Base-by-base conservation (phyloP, 2,888 invertebrate species). In the Taenaris catops region DNA sequence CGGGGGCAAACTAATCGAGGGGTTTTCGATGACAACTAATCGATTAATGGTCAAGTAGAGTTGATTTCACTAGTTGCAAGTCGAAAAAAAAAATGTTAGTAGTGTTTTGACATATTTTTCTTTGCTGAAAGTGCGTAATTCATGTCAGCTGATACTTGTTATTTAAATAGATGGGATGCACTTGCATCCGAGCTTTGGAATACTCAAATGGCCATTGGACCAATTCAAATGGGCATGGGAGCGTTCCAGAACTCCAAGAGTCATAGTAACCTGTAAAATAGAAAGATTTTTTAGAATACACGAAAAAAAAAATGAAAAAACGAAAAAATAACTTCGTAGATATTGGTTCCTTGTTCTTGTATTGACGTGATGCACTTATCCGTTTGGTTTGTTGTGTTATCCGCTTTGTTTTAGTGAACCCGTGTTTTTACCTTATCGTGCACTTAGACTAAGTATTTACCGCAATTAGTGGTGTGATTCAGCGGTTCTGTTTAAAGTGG, bases 21-120 rank as follows among this genome's bases (percentile, higher is more conserved):
- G 66, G 69, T 70, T 67, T 66, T 67, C 62, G 75, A 69, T 67
- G 71, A 74, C 71, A 67, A 69, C 68, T 73, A 73, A 76, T 76
- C 74, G 76, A 76, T 76, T 68, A 75, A 86, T 79, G 83, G 84
- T 83, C 78, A 73, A 78, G 87, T 87, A 83, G 87, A 87, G 87
- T 87, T 87, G 87, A 87, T 86, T 87, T 84, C 78, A 80, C 81
- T 87, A 87, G 87, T 87, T 80, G 87, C 87, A 83, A 76, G 83
- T 80, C 76, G 83, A 81, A 80, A 75, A 80, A n/a, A 71, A 66
- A 76, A 79, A 76, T 72, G 84, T 83, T 81, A 65, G 86, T 87
- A 87, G 87, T 86, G 87, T 87, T 87, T 87, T 87, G 87, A 87
- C 87, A 86, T 87, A 79, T 86, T 87, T 87, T 87, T 87, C 87